Conservation (phyloP, 2,888 invertebrate genomes). For the Bembecia ichneumoniformis region DNA sequence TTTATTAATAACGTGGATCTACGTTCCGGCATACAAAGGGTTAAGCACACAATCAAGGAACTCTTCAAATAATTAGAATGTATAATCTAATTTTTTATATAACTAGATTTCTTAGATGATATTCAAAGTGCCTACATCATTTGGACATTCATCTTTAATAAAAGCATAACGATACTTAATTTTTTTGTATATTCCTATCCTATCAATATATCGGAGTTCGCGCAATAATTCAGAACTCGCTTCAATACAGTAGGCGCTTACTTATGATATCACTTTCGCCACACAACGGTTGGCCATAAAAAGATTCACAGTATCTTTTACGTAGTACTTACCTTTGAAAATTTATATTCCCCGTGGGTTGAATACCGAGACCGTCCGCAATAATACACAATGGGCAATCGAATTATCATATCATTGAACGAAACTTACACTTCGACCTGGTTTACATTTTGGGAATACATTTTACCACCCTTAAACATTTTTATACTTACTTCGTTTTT, state of each 20-base stretch:
- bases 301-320: conserved; percentile 55
- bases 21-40: too few relatives aligned
- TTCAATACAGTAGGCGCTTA: not conserved
- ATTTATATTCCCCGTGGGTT: conserved; percentile 62
- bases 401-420: conserved; percentile 62
- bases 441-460: not conserved
- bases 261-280: conserved; percentile 16
- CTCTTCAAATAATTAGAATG: too few relatives aligned
- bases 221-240: not conserved
- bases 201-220: not conserved
- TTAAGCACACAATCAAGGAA: too few relatives aligned
- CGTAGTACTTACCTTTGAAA: conserved; percentile 57
- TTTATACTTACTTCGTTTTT: too few relatives aligned
- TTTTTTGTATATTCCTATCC: not conserved
- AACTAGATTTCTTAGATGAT: too few relatives aligned
- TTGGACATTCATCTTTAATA: not conserved
- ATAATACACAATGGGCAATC: conserved; percentile 62
- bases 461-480: not conserved
- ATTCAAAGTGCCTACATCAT: not conserved
- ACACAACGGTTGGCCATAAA: conserved; percentile 49
- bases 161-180: not conserved
- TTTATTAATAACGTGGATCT: too few relatives aligned
- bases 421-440: conserved; percentile 19
- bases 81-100: too few relatives aligned
- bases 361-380: conserved; percentile 47